Percentiles rank a stretch among this genome's conserved stretches.
Evolutionary conservation across 1,140 invertebrate species (phyloP).

Genomic region (Tetranychus cinnabarinus): DNA sequence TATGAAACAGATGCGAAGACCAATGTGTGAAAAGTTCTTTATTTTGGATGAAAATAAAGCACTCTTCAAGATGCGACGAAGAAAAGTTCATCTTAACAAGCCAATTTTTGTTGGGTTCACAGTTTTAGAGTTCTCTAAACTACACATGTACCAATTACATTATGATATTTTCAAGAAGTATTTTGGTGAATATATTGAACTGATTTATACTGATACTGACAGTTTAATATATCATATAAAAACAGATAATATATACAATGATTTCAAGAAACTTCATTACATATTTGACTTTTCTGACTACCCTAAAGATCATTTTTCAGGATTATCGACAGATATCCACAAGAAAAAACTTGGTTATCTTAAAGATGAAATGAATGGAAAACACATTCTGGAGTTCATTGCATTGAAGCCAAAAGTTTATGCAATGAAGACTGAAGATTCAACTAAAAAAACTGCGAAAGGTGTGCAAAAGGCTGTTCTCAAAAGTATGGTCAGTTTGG

Average conservation of each 20-base stretch:
- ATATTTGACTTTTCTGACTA: too few species aligned
- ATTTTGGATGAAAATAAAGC: constrained; percentile 3
- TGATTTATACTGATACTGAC: constrained; percentile 25
- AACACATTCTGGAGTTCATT: constrained; percentile 20
- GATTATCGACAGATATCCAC: neutral
- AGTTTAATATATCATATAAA: constrained; percentile 20
- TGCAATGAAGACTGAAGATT: neutral
- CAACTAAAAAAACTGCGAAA: neutral
- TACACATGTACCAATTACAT: constrained; percentile 18
- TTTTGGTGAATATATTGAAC: constrained; percentile 15
- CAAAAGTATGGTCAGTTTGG: too few species aligned
- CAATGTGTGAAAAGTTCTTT: constrained; percentile 18
- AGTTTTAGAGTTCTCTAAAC: constrained; percentile 14
- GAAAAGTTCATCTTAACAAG: constrained; percentile 12
- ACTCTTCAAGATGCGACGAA: constrained; percentile 11
- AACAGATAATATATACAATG: constrained; percentile 21
- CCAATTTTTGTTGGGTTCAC: constrained; percentile 14
- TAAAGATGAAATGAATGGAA: neutral
- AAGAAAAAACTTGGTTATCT: neutral
- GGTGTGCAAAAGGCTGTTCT: neutral
- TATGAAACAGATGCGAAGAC: constrained; percentile 18
- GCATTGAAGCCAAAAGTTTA: constrained; percentile 20
- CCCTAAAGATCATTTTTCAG: too few species aligned
- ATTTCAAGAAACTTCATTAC: constrained; percentile 14
- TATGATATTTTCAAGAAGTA: constrained; percentile 16